Evolutionary conservation across 2,888 invertebrate genomes (phyloP).

Genomic region (Sminthurides aquaticus): DNA sequence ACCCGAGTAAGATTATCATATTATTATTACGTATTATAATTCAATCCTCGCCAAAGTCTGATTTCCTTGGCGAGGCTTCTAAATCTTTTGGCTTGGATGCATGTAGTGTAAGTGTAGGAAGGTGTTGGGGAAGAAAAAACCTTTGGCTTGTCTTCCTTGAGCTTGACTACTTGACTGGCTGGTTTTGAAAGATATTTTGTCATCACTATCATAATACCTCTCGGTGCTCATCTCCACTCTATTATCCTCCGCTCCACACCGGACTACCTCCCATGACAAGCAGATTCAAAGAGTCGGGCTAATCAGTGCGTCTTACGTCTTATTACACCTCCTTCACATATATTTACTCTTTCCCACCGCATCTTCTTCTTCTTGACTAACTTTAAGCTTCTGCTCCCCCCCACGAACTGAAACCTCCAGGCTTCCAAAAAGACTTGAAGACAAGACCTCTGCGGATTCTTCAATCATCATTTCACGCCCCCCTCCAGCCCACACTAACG

Average conservation of each 20-base stretch:
- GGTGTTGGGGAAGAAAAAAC: too few species aligned
- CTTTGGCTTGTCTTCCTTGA: too few species aligned
- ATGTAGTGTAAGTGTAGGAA: too few species aligned
- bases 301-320: not conserved
- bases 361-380: not conserved
- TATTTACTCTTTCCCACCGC: not conserved
- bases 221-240: conserved; percentile 13
- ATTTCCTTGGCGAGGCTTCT: too few species aligned
- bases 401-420: too few species aligned
- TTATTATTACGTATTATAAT: not conserved
- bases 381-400: not conserved
- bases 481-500: not conserved
- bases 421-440: too few species aligned
- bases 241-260: not conserved
- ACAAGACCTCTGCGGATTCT: not conserved
- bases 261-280: conserved; percentile 17
- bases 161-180: too few species aligned
- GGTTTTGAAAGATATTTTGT: conserved; percentile 18
- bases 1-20: not conserved
- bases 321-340: not conserved
- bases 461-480: not conserved
- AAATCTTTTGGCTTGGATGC: too few species aligned
- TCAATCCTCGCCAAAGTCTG: not conserved
- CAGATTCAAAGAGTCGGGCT: conserved; percentile 3
- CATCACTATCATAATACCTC: conserved; percentile 17